Conservation (phyloP, 2,888 invertebrate species). For the Seladonia tumulorum region DNA sequence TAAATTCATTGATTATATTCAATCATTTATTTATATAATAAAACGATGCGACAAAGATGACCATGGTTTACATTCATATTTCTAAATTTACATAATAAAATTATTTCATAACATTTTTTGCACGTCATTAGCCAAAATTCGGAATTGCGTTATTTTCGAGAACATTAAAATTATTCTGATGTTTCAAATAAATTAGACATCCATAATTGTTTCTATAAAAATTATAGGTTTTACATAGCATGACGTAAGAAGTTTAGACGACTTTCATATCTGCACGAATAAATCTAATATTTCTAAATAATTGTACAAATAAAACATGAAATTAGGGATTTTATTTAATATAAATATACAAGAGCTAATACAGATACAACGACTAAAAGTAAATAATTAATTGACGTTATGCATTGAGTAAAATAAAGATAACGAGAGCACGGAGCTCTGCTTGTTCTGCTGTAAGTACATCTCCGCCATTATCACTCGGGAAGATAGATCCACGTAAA, state of each 20-base stretch:
- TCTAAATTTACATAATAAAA: background rate
- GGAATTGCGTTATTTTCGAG: background rate
- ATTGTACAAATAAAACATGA: slow-evolving; percentile 4
- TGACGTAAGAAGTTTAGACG: slow-evolving; percentile 59
- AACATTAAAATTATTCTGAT: background rate
- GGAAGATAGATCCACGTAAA: slow-evolving; percentile 65
- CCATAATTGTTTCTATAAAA: slow-evolving; percentile 21
- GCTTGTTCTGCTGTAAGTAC: slow-evolving; percentile 38
- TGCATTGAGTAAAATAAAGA: slow-evolving; percentile 24
- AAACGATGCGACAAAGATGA: background rate
- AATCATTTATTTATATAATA: slow-evolving; percentile 25
- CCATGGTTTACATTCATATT: background rate
- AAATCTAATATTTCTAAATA: background rate
- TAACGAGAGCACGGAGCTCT: slow-evolving; percentile 32
- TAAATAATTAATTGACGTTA: background rate
- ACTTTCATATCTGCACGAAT: slow-evolving; percentile 27
- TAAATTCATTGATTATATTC: slow-evolving; percentile 4
- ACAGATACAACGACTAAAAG: background rate
- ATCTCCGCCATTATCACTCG: slow-evolving; percentile 66
- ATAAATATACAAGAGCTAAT: background rate
- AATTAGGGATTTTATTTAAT: background rate
- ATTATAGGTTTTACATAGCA: slow-evolving; percentile 19
- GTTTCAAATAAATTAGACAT: slow-evolving; percentile 1
- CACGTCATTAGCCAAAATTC: background rate
- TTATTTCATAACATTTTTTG: slow-evolving; percentile 4